phyloP scores from a whole-genome alignment of 2,113 vertebrate genomes.

The Sigmodon hispidus region DNA sequence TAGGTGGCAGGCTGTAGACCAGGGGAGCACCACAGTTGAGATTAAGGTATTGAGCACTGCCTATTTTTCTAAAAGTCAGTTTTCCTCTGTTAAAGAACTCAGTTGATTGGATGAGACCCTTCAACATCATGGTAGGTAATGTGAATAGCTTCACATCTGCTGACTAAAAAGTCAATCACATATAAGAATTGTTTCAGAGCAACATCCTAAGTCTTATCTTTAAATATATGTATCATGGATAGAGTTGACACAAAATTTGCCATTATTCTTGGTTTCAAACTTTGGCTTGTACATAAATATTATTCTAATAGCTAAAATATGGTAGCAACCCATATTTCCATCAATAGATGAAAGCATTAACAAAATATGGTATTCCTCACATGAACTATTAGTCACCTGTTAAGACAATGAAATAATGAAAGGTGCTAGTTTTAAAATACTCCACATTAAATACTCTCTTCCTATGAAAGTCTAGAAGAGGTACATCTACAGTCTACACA shows the following conservation, averaged over 20 bases:
- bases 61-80: neutral
- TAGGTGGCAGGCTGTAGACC: neutral
- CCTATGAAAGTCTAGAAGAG: too few relatives aligned
- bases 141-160: neutral
- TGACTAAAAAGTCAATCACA: neutral
- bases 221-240: neutral
- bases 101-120: neutral
- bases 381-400: neutral
- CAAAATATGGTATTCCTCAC: neutral
- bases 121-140: neutral
- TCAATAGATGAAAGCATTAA: neutral
- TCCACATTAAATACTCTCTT: neutral
- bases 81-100: neutral
- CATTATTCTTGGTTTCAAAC: neutral
- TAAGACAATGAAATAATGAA: neutral
- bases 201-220: neutral
- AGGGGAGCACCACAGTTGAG: neutral
- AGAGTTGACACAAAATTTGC: conserved; percentile 22
- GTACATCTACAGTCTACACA: neutral
- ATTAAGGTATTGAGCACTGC: neutral
- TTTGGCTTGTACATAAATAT: neutral
- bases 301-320: neutral
- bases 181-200: neutral
- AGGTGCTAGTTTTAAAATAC: neutral
- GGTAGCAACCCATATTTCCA: neutral